These are phyloP conservation scores for Drosophila pseudoananassae DNA, from an alignment of 1,140 invertebrate genomes.

Conservation along the genomic window DNA sequence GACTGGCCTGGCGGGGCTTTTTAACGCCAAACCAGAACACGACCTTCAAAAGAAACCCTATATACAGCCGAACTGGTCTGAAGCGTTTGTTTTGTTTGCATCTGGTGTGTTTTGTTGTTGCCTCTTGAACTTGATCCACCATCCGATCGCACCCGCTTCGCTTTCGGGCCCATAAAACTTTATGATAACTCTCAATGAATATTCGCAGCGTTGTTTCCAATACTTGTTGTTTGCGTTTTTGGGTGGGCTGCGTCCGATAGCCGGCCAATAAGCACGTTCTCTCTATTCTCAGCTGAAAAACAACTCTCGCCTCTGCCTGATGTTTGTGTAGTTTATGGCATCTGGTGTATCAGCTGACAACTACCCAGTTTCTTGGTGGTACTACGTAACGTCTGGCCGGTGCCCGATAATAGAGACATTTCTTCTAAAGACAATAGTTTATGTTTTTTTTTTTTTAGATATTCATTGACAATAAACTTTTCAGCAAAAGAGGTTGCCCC, in stretches of 20 bases:
- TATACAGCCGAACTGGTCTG: conserved; percentile 50
- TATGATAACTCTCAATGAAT: conserved; percentile 50
- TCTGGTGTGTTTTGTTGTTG: conserved; percentile 3
- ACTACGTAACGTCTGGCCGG: conserved; percentile 13
- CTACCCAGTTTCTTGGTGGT: background rate
- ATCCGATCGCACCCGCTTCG: conserved; percentile 18
- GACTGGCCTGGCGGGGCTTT: conserved; percentile 39
- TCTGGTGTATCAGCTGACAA: conserved; percentile 12
- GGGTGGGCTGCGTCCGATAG: conserved; percentile 1
- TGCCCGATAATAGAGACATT: background rate
- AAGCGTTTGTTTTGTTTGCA: conserved; percentile 28
- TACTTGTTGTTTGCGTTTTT: background rate
- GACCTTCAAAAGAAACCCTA: conserved; percentile 17
- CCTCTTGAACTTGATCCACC: conserved; percentile 1
- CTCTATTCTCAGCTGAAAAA: background rate
- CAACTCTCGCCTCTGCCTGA: background rate
- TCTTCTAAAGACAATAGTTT: too few species aligned
- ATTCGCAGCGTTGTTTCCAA: conserved; percentile 16
- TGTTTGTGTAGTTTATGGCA: conserved; percentile 8
- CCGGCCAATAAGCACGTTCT: conserved; percentile 60
- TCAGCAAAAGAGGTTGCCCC: too few species aligned
- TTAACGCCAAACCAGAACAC: conserved; percentile 37
- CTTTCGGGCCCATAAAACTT: conserved; percentile 50
- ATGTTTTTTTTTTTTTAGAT: too few species aligned
- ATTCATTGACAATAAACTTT: too few species aligned